Percentiles rank a stretch among this genome's conserved stretches.
These are phyloP conservation scores for Sesia apiformis DNA, from an alignment of 2,888 invertebrate genomes.

Conservation along the genomic window DNA sequence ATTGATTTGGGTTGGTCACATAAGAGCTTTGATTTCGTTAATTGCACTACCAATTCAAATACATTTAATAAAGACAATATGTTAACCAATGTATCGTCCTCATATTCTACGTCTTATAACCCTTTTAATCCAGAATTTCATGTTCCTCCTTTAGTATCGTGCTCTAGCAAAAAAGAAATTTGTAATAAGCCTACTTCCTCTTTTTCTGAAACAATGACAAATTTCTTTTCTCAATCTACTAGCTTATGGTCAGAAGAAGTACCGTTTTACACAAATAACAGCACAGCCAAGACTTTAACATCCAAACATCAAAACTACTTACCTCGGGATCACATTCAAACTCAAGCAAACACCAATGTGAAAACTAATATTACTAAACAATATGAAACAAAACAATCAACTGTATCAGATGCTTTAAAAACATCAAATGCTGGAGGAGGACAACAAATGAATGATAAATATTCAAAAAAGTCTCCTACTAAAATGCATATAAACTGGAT, in stretches of 20 bases:
- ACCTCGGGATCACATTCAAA: slow-evolving; percentile 28
- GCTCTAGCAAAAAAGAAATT: slow-evolving; percentile 47
- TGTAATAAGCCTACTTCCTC: slow-evolving; percentile 40
- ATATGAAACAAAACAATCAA: slow-evolving; percentile 38
- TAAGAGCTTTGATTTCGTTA: slow-evolving; percentile 63
- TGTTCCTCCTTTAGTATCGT: slow-evolving; percentile 53
- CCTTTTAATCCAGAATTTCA: slow-evolving; percentile 67
- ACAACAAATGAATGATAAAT: slow-evolving; percentile 48
- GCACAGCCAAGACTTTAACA: slow-evolving; percentile 36
- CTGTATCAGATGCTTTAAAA: slow-evolving; percentile 33
- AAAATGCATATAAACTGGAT: slow-evolving; percentile 71
- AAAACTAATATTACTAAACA: slow-evolving; percentile 40
- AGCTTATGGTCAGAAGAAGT: slow-evolving; percentile 62
- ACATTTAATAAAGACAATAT: slow-evolving; percentile 56
- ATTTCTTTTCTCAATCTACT: slow-evolving; percentile 56
- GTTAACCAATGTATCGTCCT: slow-evolving; percentile 41
- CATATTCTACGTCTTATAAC: slow-evolving; percentile 55
- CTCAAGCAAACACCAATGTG: slow-evolving; percentile 1
- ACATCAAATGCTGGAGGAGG: slow-evolving; percentile 25
- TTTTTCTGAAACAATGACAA: slow-evolving; percentile 56
- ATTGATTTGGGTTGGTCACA: slow-evolving; percentile 69
- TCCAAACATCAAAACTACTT: slow-evolving; percentile 50
- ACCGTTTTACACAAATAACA: slow-evolving; percentile 55
- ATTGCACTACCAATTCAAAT: slow-evolving; percentile 44
- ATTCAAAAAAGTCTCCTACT: slow-evolving; percentile 57